Conservation (phyloP, 2,797 vertebrate genomes). For the Scleropages formosus region DNA sequence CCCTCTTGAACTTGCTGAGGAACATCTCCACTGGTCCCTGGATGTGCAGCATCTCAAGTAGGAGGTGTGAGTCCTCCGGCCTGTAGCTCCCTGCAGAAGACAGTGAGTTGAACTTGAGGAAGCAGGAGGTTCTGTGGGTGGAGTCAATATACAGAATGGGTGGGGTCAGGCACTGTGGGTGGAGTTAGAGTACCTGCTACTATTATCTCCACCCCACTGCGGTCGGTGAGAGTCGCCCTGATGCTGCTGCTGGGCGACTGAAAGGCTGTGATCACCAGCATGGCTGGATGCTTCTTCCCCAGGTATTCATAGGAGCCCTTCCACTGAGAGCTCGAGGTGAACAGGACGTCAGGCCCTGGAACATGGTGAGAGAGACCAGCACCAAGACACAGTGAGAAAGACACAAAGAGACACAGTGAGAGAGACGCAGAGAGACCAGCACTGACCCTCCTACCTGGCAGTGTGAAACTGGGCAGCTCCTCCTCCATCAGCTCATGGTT, state of each 20-base stretch:
- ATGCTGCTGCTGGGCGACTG: constrained; percentile 82
- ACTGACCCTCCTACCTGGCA: too few relatives aligned
- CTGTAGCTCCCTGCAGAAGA: constrained; percentile 80
- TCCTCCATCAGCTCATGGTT: too few relatives aligned
- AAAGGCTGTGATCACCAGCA: constrained; percentile 91
- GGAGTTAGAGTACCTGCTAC: constrained; percentile 73
- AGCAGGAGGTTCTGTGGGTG: too few relatives aligned
- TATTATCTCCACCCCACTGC: constrained; percentile 90
- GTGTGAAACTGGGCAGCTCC: too few relatives aligned
- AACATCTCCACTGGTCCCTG: constrained; percentile 90
- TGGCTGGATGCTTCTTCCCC: constrained; percentile 94
- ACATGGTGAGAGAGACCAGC: too few relatives aligned
- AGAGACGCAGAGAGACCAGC: too few relatives aligned
- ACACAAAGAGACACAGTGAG: too few relatives aligned
- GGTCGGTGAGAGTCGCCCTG: constrained; percentile 93
- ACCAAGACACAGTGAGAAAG: too few relatives aligned
- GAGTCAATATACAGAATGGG: too few relatives aligned
- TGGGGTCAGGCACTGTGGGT: too few relatives aligned
- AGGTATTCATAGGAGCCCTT: constrained; percentile 96
- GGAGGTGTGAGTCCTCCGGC: constrained; percentile 88
- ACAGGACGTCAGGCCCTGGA: too few relatives aligned
- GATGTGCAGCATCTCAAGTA: constrained; percentile 90
- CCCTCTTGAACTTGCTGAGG: constrained; percentile 91
- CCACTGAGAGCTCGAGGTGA: constrained; percentile 89
- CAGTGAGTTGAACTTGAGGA: too few relatives aligned